Evolutionary conservation across 2,797 vertebrate species (phyloP).

Genomic region (Sitta carolinensis): DNA sequence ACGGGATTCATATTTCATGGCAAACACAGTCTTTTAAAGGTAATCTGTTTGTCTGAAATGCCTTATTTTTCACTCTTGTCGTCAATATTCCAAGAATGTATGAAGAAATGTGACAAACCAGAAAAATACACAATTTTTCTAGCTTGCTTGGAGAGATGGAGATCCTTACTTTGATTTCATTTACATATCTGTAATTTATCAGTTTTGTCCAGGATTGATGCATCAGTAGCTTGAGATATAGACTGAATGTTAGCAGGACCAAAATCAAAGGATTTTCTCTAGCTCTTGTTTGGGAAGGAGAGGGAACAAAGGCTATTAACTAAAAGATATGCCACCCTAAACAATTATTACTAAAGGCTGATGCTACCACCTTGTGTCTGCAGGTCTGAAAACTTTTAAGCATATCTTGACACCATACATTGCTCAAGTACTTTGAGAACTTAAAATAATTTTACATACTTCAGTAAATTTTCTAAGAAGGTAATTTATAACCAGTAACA

Average conservation of each 20-base stretch:
- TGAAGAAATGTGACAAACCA: not conserved
- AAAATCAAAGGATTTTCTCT: not conserved
- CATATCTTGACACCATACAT: not conserved
- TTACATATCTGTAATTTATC: not conserved
- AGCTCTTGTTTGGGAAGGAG: not conserved
- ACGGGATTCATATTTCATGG: not conserved
- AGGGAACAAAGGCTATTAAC: not conserved
- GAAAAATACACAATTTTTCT: not conserved
- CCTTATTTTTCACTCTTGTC: not conserved
- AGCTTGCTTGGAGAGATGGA: not conserved
- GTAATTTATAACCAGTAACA: not conserved
- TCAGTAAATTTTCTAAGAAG: not conserved
- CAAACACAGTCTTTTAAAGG: not conserved
- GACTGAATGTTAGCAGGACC: not conserved
- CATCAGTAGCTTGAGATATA: not conserved
- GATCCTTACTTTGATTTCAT: not conserved
- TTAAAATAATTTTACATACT: not conserved
- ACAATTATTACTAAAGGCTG: constrained; percentile 17
- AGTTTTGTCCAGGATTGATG: not conserved
- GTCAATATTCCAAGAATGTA: not conserved
- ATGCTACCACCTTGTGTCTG: constrained; percentile 63
- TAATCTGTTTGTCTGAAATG: not conserved
- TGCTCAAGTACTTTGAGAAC: not conserved
- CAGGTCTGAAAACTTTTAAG: constrained; percentile 12
- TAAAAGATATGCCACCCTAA: not conserved